Evolutionary conservation across 2,113 vertebrate genomes (phyloP).

Genomic region (Peromyscus polionotus): DNA sequence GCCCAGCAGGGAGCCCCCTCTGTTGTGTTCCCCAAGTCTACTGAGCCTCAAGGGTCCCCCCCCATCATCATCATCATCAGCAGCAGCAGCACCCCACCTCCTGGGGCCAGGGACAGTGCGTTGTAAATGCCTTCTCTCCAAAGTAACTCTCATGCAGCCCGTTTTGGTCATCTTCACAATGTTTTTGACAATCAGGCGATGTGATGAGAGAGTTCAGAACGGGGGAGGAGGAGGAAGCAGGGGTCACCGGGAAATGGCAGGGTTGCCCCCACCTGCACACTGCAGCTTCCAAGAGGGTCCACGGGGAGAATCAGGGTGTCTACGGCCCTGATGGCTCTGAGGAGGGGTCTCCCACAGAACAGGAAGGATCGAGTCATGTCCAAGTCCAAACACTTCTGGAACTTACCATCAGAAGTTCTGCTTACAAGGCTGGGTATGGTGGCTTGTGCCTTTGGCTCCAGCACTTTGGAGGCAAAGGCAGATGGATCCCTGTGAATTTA

Average conservation of each 20-base stretch:
- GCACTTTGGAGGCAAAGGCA: background rate
- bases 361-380: background rate
- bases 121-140: background rate
- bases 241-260: accelerated
- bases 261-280: background rate
- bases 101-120: background rate
- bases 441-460: background rate
- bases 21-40: accelerated
- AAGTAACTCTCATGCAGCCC: background rate
- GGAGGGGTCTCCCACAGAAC: background rate
- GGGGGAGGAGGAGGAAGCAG: background rate
- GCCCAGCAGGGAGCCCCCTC: background rate
- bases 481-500: background rate
- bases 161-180: background rate
- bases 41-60: background rate
- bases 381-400: background rate
- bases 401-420: background rate
- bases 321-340: background rate
- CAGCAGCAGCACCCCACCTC: background rate
- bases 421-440: background rate
- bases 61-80: background rate
- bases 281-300: accelerated
- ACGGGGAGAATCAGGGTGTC: background rate
- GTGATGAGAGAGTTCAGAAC: background rate
- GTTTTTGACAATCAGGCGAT: background rate